Conservation (phyloP, 1,140 invertebrate genomes). For the Drosophila trapezifrons region DNA sequence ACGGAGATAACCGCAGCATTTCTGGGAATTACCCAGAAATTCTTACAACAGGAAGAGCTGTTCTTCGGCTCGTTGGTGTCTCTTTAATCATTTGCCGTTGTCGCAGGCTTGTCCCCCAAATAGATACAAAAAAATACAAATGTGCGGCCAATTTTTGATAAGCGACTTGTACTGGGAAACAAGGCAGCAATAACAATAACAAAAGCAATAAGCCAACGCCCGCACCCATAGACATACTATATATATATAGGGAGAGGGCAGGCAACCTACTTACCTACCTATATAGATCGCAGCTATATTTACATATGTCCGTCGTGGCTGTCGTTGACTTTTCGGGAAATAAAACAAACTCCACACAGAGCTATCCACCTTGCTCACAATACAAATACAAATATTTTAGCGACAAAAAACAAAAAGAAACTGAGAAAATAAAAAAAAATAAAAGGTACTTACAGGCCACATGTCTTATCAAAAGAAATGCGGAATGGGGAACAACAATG, state of each 20-base stretch:
- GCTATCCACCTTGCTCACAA: constrained; percentile 52
- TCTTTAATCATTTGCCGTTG: constrained; percentile 70
- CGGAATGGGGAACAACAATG: constrained; percentile 24
- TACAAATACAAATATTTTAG: constrained; percentile 77
- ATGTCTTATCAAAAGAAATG: constrained; percentile 42
- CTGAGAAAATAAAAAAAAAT: constrained; percentile 9
- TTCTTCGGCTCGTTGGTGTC: constrained; percentile 30
- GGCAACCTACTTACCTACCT: constrained; percentile 49
- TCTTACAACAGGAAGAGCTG: constrained; percentile 25
- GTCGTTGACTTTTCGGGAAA: constrained; percentile 73
- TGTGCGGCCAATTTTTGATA: constrained; percentile 59
- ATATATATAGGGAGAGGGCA: constrained; percentile 1
- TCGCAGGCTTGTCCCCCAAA: constrained; percentile 29
- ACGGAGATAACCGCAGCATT: constrained; percentile 54
- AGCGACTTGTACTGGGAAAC: constrained; percentile 51
- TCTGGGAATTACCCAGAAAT: constrained; percentile 54
- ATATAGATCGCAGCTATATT: constrained; percentile 74
- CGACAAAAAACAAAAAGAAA: constrained; percentile 42
- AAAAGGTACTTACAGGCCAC: constrained; percentile 38
- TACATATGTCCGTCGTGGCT: constrained; percentile 66
- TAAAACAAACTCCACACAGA: constrained; percentile 55
- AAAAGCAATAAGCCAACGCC: constrained; percentile 69
- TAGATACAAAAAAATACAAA: constrained; percentile 37
- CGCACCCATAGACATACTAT: constrained; percentile 57
- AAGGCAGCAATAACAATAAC: constrained; percentile 27